Evolutionary conservation across 2,888 invertebrate genomes (phyloP), one percentile per base, ranked within the genome.

Genomic region (Lathronympha strigana): DNA sequence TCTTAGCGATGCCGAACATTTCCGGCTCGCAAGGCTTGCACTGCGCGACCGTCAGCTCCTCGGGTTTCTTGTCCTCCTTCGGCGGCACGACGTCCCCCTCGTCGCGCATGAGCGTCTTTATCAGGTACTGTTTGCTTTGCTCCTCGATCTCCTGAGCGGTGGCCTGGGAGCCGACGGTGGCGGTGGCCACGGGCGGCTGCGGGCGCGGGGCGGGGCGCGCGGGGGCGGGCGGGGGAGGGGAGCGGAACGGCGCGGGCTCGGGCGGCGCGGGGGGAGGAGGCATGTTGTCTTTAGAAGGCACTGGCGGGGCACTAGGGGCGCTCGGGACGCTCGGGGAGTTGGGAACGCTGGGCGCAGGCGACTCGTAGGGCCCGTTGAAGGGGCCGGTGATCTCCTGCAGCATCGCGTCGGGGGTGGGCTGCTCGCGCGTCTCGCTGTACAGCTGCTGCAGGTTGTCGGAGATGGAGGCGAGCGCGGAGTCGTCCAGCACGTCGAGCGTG

Each of bases 31-130:
- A 76, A 28, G 87, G 73, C 73, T 87, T 86, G 71, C 84, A 84
- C 73, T 86, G 89, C 1, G 87, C 89, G 36, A 88, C 87, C 0
- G 93, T 93, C 13, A 93, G 77, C 70, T 93, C 93, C 47, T 93
- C 93, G 3, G 87, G 89, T 73, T 94, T 93, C 67, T 92, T 93
- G 58, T 93, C 93, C 78, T 93, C 72, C 81, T 92, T 73, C 84
- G 94, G 75, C 28, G 95, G 95, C 87, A 96, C 95, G 2, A 95
- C 95, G 77, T 97, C 97, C 0, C 13, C 23, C 77, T 98, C 93
- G 79, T 97, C 95, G 43, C 97, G 96, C 70, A 98, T 97, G 69
- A 97, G 93, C 0, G 98, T 97, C 92, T 98, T 98, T 74, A 98
- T 97, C 49, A 98, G 94, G 92, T 96, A 96, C 88, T 96, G 96